phyloP scores from a whole-genome alignment of 1,140 invertebrate genomes.

The Zaprionus capensis region DNA sequence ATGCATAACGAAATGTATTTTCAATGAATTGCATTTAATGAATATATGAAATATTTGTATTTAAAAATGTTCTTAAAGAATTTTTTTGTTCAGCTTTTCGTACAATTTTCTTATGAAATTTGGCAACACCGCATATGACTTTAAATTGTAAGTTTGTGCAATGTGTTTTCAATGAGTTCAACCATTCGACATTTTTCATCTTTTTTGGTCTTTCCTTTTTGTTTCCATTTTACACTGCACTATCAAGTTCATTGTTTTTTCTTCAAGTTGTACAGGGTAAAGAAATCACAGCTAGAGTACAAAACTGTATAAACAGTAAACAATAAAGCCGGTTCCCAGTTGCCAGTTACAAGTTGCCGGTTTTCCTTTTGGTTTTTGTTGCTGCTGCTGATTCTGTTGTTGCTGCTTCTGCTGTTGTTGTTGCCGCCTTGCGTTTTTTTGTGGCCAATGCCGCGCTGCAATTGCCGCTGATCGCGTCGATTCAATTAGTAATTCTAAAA shows the following conservation, averaged over 20 bases:
- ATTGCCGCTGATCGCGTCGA: slow-evolving; percentile 81
- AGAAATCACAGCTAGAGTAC: slow-evolving; percentile 9
- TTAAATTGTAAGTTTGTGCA: too few species aligned
- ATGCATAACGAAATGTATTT: too few species aligned
- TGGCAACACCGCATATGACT: too few species aligned
- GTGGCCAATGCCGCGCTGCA: slow-evolving; percentile 62
- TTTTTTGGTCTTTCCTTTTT: neutral
- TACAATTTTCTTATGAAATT: too few species aligned
- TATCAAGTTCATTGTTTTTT: neutral
- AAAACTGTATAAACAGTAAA: slow-evolving; percentile 45
- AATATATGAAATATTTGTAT: too few species aligned
- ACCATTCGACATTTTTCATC: too few species aligned
- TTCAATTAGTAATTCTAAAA: slow-evolving; percentile 84
- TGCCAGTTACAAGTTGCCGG: slow-evolving; percentile 19
- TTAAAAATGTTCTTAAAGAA: too few species aligned
- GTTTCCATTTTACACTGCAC: neutral
- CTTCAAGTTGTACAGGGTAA: slow-evolving; percentile 14
- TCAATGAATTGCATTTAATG: too few species aligned
- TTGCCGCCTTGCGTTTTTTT: slow-evolving; percentile 34
- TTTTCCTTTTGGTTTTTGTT: slow-evolving; percentile 40
- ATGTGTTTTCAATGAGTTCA: neutral
- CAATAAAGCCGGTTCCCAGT: slow-evolving; percentile 49
- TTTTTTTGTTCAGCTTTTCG: too few species aligned
- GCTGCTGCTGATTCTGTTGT: slow-evolving; percentile 37
- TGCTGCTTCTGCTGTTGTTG: slow-evolving; percentile 40